Evolutionary conservation across 2,888 invertebrate genomes (phyloP).

Genomic region (Autographa pulchrina): DNA sequence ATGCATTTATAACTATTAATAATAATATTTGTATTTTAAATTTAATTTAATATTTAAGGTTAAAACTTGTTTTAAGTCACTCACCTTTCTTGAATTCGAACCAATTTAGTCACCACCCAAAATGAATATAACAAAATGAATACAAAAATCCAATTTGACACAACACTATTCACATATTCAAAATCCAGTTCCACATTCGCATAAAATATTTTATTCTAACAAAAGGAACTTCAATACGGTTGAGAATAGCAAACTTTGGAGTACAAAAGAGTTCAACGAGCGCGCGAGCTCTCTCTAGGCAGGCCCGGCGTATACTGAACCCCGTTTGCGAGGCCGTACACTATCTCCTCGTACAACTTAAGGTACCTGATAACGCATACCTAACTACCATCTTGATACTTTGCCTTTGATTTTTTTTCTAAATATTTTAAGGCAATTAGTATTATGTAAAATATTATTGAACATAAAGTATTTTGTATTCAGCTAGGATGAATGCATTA

Average conservation of each 20-base stretch:
- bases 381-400: slow-evolving; percentile 73
- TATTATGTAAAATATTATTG: slow-evolving; percentile 1
- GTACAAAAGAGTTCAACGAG: slow-evolving; percentile 74
- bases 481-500: slow-evolving; percentile 61
- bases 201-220: slow-evolving; percentile 42
- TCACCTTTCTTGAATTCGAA: slow-evolving; percentile 50
- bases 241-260: slow-evolving; percentile 48
- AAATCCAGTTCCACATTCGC: slow-evolving; percentile 51
- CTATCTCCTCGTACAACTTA: slow-evolving; percentile 82
- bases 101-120: slow-evolving; percentile 50
- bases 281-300: slow-evolving; percentile 76
- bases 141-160: slow-evolving; percentile 57
- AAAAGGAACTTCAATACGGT: slow-evolving; percentile 56
- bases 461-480: slow-evolving; percentile 51
- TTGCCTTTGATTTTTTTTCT: slow-evolving; percentile 51
- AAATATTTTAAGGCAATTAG: not conserved
- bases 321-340: slow-evolving; percentile 65
- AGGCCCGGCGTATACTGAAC: slow-evolving; percentile 76
- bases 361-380: slow-evolving; percentile 83
- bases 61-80: slow-evolving; percentile 49
- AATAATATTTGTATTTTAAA: not conserved
- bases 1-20: not conserved
- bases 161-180: slow-evolving; percentile 63
- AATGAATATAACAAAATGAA: slow-evolving; percentile 49
- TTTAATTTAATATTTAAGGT: slow-evolving; percentile 8